Conservation (phyloP, 35 echinoderm and acorn worm species). For the Lytechinus pictus region DNA sequence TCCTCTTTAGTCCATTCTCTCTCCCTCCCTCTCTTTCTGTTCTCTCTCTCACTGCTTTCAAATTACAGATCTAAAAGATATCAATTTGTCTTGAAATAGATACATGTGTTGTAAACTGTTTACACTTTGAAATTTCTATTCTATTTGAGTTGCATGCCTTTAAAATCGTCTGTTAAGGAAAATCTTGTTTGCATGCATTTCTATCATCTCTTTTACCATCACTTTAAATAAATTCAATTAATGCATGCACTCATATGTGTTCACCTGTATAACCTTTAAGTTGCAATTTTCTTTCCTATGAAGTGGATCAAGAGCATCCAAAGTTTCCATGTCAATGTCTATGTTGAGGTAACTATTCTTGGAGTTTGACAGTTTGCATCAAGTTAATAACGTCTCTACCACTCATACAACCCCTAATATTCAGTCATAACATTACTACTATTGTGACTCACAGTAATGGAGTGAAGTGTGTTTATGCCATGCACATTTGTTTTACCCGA, state of each 20-base stretch:
- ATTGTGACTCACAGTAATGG: background rate
- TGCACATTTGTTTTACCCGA: background rate
- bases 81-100: no score
- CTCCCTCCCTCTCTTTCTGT: no score
- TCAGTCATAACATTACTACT: background rate
- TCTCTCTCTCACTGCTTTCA: no score
- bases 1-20: no score
- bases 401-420: background rate
- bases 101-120: background rate
- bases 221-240: background rate
- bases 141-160: background rate
- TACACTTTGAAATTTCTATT: background rate
- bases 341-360: conserved; percentile 34
- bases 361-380: background rate
- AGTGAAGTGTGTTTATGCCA: background rate
- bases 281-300: background rate
- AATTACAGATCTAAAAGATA: no score
- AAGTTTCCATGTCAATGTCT: conserved; percentile 59
- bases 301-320: conserved; percentile 67
- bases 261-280: background rate
- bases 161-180: background rate
- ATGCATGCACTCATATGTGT: background rate
- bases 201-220: background rate
- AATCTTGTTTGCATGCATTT: background rate
- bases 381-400: background rate